A percentile compares a stretch with the other conserved stretches of the same genome.
phyloP scores from a whole-genome alignment of 2,797 vertebrate genomes.

The Chromis chromis region DNA sequence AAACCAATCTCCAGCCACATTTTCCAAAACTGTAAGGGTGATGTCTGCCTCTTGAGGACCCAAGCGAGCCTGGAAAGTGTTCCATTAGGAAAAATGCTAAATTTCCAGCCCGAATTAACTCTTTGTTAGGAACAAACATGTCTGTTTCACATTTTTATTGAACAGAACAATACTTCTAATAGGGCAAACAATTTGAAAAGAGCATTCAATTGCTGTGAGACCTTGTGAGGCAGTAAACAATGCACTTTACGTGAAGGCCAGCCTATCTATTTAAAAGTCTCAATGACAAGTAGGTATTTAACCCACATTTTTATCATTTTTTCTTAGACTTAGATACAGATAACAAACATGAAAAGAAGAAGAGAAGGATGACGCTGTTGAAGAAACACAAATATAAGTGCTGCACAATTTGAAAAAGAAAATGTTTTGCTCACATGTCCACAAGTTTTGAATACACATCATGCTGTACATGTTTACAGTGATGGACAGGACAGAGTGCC shows the following conservation, averaged over 20 bases:
- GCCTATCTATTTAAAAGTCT: neutral
- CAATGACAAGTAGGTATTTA: neutral
- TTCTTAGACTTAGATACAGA: neutral
- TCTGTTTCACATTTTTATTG: conserved; percentile 4
- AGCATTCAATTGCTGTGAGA: neutral
- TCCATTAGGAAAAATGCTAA: neutral
- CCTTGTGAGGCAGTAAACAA: neutral
- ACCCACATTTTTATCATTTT: neutral
- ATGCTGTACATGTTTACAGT: no score
- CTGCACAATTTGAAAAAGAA: no score
- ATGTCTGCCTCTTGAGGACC: conserved; percentile 15
- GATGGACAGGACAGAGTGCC: no score
- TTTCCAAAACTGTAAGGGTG: neutral
- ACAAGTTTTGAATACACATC: no score
- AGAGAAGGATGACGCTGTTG: neutral
- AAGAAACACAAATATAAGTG: no score
- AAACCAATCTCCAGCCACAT: neutral
- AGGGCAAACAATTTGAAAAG: neutral
- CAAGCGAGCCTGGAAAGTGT: neutral
- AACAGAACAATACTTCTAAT: neutral
- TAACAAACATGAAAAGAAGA: neutral
- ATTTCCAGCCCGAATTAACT: neutral
- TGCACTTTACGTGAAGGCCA: neutral
- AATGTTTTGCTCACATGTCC: no score
- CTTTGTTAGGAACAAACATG: neutral